These are phyloP conservation scores for Parazoanthus atlanticus DNA, from an alignment of 92 coral and sea anemone species.

Conservation along the genomic window DNA sequence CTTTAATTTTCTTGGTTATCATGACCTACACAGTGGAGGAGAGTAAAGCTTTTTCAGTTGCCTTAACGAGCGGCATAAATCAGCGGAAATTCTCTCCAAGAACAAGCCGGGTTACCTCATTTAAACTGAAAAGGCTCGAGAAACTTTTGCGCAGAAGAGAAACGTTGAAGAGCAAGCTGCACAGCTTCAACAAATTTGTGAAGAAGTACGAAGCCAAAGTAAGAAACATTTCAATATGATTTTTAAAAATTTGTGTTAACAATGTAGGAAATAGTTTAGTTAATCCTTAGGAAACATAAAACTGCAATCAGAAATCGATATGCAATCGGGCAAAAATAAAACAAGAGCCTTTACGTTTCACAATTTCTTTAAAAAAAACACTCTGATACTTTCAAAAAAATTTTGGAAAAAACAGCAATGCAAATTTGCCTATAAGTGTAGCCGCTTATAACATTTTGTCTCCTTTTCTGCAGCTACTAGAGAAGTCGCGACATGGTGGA, in stretches of 20 bases:
- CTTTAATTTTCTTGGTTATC: background rate
- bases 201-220: constrained; percentile 42
- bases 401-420: background rate
- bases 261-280: background rate
- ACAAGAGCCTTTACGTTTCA: no score
- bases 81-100: background rate
- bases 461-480: background rate
- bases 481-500: background rate
- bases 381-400: no score
- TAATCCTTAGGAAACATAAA: background rate
- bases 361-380: no score
- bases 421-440: no score
- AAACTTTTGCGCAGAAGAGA: background rate
- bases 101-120: background rate
- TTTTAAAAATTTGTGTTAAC: background rate
- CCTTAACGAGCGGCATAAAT: background rate
- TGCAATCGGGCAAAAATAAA: background rate
- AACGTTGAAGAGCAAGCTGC: constrained; percentile 8
- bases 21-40: constrained; percentile 17
- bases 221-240: background rate
- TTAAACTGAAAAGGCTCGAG: background rate
- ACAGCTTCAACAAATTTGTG: constrained; percentile 23
- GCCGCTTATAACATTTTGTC: no score
- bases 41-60: background rate
- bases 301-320: background rate